These are phyloP conservation scores for Teleogryllus oceanicus DNA, from an alignment of 2,888 invertebrate genomes.

Conservation along the genomic window DNA sequence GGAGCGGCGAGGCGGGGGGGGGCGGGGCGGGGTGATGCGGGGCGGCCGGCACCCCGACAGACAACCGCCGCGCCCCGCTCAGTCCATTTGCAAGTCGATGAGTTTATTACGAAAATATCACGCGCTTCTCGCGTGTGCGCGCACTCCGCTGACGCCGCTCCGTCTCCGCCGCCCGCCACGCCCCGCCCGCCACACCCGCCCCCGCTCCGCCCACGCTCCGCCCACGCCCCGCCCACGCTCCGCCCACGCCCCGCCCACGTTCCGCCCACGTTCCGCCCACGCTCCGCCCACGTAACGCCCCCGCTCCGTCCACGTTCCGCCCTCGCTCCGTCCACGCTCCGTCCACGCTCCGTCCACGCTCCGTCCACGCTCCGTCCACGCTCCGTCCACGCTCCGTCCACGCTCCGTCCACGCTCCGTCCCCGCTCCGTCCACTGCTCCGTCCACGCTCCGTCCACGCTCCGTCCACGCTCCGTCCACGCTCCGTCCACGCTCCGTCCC, in stretches of 20 bases:
- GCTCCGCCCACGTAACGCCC: neutral
- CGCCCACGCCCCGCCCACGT: neutral
- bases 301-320: neutral
- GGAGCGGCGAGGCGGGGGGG: neutral
- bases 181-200: no score
- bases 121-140: conserved; percentile 18
- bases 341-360: neutral
- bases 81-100: conserved; percentile 1
- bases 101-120: conserved; percentile 18
- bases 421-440: neutral
- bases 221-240: neutral
- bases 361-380: neutral
- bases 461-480: neutral
- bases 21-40: neutral
- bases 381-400: neutral
- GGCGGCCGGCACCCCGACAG: neutral
- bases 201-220: neutral
- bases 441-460: neutral
- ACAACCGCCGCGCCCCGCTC: neutral
- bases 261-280: neutral
- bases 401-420: no score
- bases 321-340: neutral
- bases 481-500: neutral
- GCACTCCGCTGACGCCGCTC: neutral
- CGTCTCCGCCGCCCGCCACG: neutral